These are phyloP conservation scores for Trichopoda pennipes DNA, from an alignment of 2,888 invertebrate species.

Conservation along the genomic window DNA sequence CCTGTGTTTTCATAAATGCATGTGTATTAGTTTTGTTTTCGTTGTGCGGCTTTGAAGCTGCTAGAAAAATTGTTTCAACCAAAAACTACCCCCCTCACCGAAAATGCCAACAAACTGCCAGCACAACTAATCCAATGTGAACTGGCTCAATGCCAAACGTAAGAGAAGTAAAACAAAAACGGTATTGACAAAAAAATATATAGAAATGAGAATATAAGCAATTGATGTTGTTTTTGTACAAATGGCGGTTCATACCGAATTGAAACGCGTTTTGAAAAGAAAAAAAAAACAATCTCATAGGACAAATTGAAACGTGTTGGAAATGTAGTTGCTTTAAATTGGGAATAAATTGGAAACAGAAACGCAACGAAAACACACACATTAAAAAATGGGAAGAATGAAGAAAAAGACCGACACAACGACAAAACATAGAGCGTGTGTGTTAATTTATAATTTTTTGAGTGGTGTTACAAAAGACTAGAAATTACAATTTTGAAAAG, in stretches of 20 bases:
- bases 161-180: slow-evolving; percentile 47
- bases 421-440: slow-evolving; percentile 63
- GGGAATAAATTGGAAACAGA: slow-evolving; percentile 22
- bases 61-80: too few species aligned
- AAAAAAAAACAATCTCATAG: slow-evolving; percentile 30
- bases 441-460: slow-evolving; percentile 65
- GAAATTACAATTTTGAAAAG: slow-evolving; percentile 39
- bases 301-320: slow-evolving; percentile 42
- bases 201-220: neutral
- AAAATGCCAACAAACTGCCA: too few species aligned
- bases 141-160: slow-evolving; percentile 47
- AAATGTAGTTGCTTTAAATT: slow-evolving; percentile 14
- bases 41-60: too few species aligned
- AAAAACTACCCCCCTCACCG: too few species aligned
- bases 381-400: slow-evolving; percentile 30
- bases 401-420: slow-evolving; percentile 66
- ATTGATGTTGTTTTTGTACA: slow-evolving; percentile 34
- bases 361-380: slow-evolving; percentile 27
- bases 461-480: slow-evolving; percentile 62
- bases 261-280: slow-evolving; percentile 39
- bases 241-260: slow-evolving; percentile 57
- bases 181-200: slow-evolving; percentile 2
- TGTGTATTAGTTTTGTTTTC: too few species aligned
- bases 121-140: too few species aligned
- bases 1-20: too few species aligned